Evolutionary conservation across 2,797 vertebrate genomes (phyloP).

Genomic region (Gallinago stenura): DNA sequence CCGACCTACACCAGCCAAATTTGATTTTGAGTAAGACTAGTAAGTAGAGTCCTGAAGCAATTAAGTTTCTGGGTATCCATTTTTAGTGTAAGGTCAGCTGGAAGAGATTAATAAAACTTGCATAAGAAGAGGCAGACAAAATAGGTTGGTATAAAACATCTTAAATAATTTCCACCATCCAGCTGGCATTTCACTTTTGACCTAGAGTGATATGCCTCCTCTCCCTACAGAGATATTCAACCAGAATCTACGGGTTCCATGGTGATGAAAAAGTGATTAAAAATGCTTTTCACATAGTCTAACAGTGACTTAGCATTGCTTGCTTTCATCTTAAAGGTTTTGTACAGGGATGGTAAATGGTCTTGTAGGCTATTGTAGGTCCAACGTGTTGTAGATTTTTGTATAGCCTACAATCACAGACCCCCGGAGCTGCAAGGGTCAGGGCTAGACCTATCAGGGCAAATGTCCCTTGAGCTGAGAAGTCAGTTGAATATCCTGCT

Average conservation of each 20-base stretch:
- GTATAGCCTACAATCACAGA: accelerated
- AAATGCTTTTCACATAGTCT: not conserved
- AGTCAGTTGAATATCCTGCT: not conserved
- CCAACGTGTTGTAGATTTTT: not conserved
- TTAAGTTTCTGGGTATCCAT: not conserved
- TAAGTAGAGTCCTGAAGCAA: not conserved
- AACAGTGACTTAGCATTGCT: not conserved
- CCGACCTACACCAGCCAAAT: not conserved
- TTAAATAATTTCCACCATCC: not conserved
- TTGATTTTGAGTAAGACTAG: not conserved
- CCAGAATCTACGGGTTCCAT: not conserved
- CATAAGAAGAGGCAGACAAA: not conserved
- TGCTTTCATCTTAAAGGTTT: not conserved
- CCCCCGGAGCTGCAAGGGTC: not conserved
- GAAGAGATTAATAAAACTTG: not conserved
- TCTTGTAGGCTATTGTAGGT: not conserved
- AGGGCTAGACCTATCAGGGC: not conserved
- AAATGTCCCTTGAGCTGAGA: not conserved
- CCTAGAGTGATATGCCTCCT: not conserved
- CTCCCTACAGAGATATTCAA: not conserved
- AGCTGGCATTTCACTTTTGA: not conserved
- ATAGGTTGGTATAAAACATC: not conserved
- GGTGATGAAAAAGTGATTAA: not conserved
- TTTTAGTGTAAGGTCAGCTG: not conserved
- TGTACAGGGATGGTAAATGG: not conserved